Evolutionary conservation across 2,888 invertebrate species (phyloP).

Genomic region (Halictus ligatus): DNA sequence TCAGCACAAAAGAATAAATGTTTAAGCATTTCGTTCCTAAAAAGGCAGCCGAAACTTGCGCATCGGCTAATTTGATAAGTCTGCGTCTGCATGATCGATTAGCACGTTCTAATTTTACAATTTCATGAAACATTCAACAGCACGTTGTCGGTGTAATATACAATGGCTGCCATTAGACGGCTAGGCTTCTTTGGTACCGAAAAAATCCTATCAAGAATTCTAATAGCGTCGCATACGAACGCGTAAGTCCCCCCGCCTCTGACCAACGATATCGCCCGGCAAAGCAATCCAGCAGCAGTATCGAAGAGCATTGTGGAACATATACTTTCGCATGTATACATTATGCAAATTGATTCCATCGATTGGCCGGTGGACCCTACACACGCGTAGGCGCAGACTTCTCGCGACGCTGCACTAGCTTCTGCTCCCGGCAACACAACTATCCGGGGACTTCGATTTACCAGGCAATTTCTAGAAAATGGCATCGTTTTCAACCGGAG

Average conservation of each 20-base stretch:
- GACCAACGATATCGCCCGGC: slow-evolving; percentile 28
- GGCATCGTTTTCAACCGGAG: slow-evolving; percentile 34
- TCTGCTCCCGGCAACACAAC: slow-evolving; percentile 34
- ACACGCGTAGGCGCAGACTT: slow-evolving; percentile 57
- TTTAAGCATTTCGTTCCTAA: not conserved
- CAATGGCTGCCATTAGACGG: slow-evolving; percentile 31
- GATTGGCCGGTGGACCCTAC: slow-evolving; percentile 62
- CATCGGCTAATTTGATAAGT: not conserved
- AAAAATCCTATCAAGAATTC: slow-evolving; percentile 57
- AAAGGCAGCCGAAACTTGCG: not conserved
- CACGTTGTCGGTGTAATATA: not conserved
- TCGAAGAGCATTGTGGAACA: slow-evolving; percentile 58
- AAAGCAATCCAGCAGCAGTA: slow-evolving; percentile 43
- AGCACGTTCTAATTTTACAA: not conserved
- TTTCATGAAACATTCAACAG: not conserved
- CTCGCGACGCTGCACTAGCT: slow-evolving; percentile 47
- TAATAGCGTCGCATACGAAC: slow-evolving; percentile 39
- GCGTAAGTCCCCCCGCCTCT: not conserved
- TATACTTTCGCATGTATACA: slow-evolving; percentile 70
- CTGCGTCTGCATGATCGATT: not conserved
- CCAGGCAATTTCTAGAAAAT: slow-evolving; percentile 57
- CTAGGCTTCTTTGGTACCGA: slow-evolving; percentile 15
- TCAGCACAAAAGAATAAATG: not conserved
- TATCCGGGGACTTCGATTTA: slow-evolving; percentile 41
- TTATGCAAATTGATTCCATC: slow-evolving; percentile 76